Conservation (phyloP, 2,888 invertebrate genomes). For the Hirtodrosophila trivittata region DNA sequence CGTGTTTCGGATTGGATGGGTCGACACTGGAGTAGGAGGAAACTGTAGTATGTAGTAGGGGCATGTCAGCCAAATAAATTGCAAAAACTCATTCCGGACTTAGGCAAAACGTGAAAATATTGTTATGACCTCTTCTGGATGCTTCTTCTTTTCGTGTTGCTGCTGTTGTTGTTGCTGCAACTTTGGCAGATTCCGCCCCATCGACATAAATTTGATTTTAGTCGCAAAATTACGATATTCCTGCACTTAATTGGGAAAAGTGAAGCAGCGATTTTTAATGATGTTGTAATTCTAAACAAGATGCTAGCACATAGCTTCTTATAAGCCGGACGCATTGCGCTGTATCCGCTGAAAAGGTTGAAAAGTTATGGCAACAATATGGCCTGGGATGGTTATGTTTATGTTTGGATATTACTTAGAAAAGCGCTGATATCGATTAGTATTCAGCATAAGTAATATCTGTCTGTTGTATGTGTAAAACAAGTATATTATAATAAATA, state of each 20-base stretch:
- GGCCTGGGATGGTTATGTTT: too few relatives aligned
- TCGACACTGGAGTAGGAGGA: slow-evolving; percentile 27
- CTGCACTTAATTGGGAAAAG: slow-evolving; percentile 69
- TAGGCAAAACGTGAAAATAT: slow-evolving; percentile 81
- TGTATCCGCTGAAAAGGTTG: neutral
- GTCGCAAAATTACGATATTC: slow-evolving; percentile 69
- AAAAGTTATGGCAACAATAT: too few relatives aligned
- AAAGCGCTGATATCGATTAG: too few relatives aligned
- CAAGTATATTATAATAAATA: too few relatives aligned
- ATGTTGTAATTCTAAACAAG: slow-evolving; percentile 50
- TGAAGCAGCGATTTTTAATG: slow-evolving; percentile 71
- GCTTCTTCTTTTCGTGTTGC: slow-evolving; percentile 7
- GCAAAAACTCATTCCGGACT: slow-evolving; percentile 76
- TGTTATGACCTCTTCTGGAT: slow-evolving; percentile 73
- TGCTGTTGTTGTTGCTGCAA: slow-evolving; percentile 17
- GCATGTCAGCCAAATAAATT: slow-evolving; percentile 61
- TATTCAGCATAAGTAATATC: too few relatives aligned
- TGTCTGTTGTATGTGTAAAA: too few relatives aligned
- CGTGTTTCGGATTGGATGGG: slow-evolving; percentile 37
- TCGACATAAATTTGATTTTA: slow-evolving; percentile 74
- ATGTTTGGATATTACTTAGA: too few relatives aligned
- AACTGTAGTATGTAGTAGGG: slow-evolving; percentile 7
- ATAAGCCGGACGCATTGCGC: slow-evolving; percentile 5
- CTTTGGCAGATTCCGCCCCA: slow-evolving; percentile 42
- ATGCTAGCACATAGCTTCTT: neutral